These are phyloP conservation scores for Hypomesus transpacificus DNA, from an alignment of 2,113 vertebrate species.

Conservation along the genomic window DNA sequence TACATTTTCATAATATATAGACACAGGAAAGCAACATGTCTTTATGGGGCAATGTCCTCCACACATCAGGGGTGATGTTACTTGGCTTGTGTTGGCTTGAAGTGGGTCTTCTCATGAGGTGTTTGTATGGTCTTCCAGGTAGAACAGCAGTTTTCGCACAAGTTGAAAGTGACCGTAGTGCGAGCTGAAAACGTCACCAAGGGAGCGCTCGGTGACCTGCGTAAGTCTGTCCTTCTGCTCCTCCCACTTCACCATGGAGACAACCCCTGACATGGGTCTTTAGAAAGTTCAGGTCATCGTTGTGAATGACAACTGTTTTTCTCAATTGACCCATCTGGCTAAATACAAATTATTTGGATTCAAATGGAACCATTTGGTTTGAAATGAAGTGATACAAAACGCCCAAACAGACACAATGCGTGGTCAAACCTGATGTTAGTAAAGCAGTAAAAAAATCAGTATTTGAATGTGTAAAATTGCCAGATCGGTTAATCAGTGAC, in stretches of 20 bases:
- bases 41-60: neutral
- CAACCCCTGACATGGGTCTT: too few relatives aligned
- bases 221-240: constrained; percentile 73
- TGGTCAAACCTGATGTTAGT: too few relatives aligned
- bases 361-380: too few relatives aligned
- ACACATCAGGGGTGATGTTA: constrained; percentile 2
- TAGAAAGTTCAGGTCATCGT: too few relatives aligned
- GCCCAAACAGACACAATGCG: neutral
- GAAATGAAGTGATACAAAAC: neutral
- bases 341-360: too few relatives aligned
- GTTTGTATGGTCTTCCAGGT: constrained; percentile 73
- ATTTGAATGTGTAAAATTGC: too few relatives aligned
- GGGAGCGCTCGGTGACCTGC: constrained; percentile 88
- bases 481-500: too few relatives aligned
- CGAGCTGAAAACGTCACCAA: constrained; percentile 91
- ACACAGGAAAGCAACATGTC: too few relatives aligned
- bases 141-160: constrained; percentile 93
- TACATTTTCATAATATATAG: too few relatives aligned
- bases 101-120: neutral
- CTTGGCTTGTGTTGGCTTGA: neutral
- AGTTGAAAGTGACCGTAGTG: constrained; percentile 83
- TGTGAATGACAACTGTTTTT: too few relatives aligned
- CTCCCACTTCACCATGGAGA: neutral
- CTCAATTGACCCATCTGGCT: too few relatives aligned
- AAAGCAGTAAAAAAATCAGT: too few relatives aligned